phyloP scores from a whole-genome alignment of 2,113 vertebrate genomes.

The Plestiodon gilberti region DNA sequence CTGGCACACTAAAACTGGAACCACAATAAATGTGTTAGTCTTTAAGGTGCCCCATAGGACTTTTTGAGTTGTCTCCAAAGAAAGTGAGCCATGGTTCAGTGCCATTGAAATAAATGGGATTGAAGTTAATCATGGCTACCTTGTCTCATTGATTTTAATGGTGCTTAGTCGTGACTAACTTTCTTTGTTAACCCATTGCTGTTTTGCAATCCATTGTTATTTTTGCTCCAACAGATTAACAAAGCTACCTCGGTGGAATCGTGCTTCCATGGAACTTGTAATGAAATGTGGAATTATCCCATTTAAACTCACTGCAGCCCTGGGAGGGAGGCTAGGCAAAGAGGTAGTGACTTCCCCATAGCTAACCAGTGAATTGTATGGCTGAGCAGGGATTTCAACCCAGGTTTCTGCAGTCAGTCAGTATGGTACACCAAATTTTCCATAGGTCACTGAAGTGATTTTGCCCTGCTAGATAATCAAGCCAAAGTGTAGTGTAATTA shows the following conservation, averaged over 20 bases:
- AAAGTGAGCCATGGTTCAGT: not conserved
- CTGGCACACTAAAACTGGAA: too few relatives aligned
- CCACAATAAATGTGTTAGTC: too few relatives aligned
- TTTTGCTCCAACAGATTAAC: too few relatives aligned
- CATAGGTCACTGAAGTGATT: not conserved
- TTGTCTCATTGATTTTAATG: too few relatives aligned
- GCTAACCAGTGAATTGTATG: not conserved
- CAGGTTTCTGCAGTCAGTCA: not conserved
- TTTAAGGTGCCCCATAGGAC: not conserved
- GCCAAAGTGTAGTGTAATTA: fast-evolving
- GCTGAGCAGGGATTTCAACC: not conserved
- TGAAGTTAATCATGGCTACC: too few relatives aligned
- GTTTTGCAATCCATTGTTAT: too few relatives aligned
- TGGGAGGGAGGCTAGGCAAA: not conserved
- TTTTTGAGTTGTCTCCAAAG: not conserved
- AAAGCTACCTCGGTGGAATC: too few relatives aligned
- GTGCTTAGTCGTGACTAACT: too few relatives aligned
- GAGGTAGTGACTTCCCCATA: not conserved
- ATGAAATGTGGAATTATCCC: not conserved
- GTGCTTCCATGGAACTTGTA: too few relatives aligned
- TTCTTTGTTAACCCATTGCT: too few relatives aligned
- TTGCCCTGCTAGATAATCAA: not conserved
- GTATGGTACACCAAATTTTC: not conserved
- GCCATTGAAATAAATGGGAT: too few relatives aligned
- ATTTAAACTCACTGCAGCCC: not conserved